Evolutionary conservation across 2,888 invertebrate genomes (phyloP).

Genomic region (Syritta pipiens): DNA sequence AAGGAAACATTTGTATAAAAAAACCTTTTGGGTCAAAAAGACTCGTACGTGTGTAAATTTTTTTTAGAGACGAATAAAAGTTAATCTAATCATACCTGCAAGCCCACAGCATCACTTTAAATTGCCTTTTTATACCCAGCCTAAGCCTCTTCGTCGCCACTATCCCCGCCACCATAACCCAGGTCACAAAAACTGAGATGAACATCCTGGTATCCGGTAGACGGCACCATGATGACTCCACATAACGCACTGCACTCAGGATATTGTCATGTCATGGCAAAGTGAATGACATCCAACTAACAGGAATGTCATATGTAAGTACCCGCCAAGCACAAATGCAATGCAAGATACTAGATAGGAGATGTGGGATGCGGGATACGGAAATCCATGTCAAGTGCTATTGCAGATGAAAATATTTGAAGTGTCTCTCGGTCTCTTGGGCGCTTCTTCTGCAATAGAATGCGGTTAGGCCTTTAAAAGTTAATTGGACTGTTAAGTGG

Average conservation of each 20-base stretch:
- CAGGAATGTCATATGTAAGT: slow-evolving; percentile 24
- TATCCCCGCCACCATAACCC: background rate
- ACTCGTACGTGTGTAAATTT: too few species aligned
- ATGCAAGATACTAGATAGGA: too few species aligned
- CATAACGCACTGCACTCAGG: slow-evolving; percentile 8
- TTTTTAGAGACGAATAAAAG: too few species aligned
- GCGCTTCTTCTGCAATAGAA: background rate
- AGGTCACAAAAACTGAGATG: slow-evolving; percentile 21
- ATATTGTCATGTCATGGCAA: slow-evolving; percentile 34
- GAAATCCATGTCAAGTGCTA: slow-evolving; percentile 31
- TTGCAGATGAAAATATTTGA: slow-evolving; percentile 24
- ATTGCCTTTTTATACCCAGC: too few species aligned
- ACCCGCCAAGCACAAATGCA: background rate
- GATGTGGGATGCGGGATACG: too few species aligned
- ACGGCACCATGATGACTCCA: slow-evolving; percentile 6
- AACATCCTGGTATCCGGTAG: slow-evolving; percentile 18
- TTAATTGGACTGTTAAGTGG: slow-evolving; percentile 29
- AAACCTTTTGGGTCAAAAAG: too few species aligned
- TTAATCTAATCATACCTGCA: too few species aligned
- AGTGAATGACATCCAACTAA: slow-evolving; percentile 38
- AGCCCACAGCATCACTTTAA: too few species aligned
- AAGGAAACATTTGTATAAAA: too few species aligned
- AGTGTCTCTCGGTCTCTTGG: background rate
- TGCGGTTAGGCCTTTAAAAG: background rate
- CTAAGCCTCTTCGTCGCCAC: background rate